Conservation (phyloP, 2,113 vertebrate genomes). For the Larimichthys polyactis region DNA sequence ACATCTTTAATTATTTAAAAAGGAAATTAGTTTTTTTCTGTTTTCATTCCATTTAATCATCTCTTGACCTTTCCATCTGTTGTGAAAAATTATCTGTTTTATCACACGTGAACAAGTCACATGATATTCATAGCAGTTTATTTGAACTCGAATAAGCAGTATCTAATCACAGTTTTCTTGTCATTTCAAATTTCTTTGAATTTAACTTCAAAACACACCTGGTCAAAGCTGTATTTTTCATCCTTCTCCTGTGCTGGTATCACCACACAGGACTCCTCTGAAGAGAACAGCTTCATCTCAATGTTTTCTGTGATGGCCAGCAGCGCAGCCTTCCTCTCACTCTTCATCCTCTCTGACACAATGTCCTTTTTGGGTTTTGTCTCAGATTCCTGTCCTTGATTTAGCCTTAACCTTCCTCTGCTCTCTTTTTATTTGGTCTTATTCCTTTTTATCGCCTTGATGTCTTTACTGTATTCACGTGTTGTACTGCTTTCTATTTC, state of each 20-base stretch:
- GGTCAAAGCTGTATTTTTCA: slow-evolving; percentile 2
- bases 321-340: slow-evolving; percentile 15
- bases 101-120: too few relatives aligned
- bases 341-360: slow-evolving; percentile 39
- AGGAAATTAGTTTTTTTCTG: not conserved
- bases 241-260: slow-evolving; percentile 6
- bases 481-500: not conserved
- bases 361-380: not conserved
- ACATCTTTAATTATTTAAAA: not conserved
- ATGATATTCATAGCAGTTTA: not conserved
- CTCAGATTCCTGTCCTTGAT: not conserved
- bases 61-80: not conserved
- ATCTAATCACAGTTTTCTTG: not conserved
- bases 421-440: not conserved
- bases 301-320: slow-evolving; percentile 67
- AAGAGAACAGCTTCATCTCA: slow-evolving; percentile 74
- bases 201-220: slow-evolving; percentile 30
- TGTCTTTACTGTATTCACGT: not conserved
- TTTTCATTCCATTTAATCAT: not conserved
- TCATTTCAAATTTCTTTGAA: not conserved
- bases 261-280: slow-evolving; percentile 35
- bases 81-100: too few relatives aligned
- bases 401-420: not conserved
- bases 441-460: not conserved
- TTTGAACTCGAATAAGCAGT: not conserved